Evolutionary conservation across 2,797 vertebrate genomes (phyloP), one percentile per base, ranked within the genome.

Genomic region (Carcharodon carcharias): DNA sequence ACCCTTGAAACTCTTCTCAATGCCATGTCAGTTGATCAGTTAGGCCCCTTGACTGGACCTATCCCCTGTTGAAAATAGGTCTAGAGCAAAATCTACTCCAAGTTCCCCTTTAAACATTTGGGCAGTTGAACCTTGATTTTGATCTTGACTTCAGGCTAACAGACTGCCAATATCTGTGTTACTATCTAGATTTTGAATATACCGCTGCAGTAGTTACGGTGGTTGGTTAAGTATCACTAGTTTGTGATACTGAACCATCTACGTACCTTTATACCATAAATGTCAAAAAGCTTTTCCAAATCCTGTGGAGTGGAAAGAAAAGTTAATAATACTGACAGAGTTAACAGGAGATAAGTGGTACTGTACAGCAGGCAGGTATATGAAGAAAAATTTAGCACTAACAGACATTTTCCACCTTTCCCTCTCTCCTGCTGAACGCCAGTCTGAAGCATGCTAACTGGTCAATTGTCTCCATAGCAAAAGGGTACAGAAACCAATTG

Each of bases 261-360:
- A 45, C 98, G 96, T 97, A 99, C 99, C 98, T 98, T 98, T 96
- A 99, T 99, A 18, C 99, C 99, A 0, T 99, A 98, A 5, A 97
- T 97, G 96, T 99, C 98, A 97, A 99, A 99, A 97, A 99, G 97
- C 26, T 54, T 97, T 97, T 99, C 99, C 96, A 99, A 97, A 97
- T 98, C 98, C 99, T 99, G 96, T n/a, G 87, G 96, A 89, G 96
- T 73, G 63, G 95, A 26, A 23, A 96, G 96, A 97, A 71, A 96
- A 96, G 50, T 89, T 2, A 96, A 73, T 63, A 85, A 82, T 56
- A 40, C 28, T 96, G 58, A 89, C 31, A 88, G 26, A 77, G 67
- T 95, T 89, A 80, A 96, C 67, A 35, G 12, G 14, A 5, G 67
- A 95, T 26, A 18, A 21, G 31, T 77, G 69, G 54, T 35, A 56